phyloP scores from a whole-genome alignment of 2,113 vertebrate species.

The Microtus montanus region DNA sequence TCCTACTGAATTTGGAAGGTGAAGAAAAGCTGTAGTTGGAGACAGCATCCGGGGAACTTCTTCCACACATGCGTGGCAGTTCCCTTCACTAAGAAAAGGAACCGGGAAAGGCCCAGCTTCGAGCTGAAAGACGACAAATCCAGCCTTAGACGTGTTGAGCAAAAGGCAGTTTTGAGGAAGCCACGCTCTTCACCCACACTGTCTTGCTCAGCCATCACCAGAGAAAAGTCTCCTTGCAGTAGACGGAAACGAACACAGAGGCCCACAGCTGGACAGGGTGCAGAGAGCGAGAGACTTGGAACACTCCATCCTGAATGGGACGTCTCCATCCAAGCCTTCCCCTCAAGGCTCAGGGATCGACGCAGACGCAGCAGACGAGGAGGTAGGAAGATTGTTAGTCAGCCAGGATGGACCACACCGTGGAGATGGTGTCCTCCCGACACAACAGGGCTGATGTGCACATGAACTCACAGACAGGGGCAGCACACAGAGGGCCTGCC shows the following conservation, averaged over 20 bases:
- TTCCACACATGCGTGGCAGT: fast-evolving
- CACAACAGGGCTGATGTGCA: not conserved
- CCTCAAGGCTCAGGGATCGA: not conserved
- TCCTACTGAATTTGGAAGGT: not conserved
- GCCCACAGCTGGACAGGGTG: not conserved
- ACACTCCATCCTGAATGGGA: not conserved
- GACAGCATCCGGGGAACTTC: not conserved
- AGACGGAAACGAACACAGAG: not conserved
- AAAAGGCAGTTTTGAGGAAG: not conserved
- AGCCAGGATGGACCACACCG: too few species aligned
- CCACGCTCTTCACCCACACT: too few species aligned
- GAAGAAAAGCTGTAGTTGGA: not conserved
- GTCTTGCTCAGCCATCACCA: not conserved
- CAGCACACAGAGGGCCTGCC: not conserved
- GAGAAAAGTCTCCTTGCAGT: not conserved
- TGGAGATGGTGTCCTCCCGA: not conserved
- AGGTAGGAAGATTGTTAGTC: not conserved
- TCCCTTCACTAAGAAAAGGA: not conserved
- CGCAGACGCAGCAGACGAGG: too few species aligned
- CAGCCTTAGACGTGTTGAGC: not conserved
- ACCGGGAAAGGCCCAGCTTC: not conserved
- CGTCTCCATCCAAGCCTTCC: not conserved
- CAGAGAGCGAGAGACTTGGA: not conserved
- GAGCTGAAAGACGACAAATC: not conserved
- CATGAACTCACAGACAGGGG: not conserved